phyloP scores from a whole-genome alignment of 2,113 vertebrate genomes.

The Mionectes macconnelli region DNA sequence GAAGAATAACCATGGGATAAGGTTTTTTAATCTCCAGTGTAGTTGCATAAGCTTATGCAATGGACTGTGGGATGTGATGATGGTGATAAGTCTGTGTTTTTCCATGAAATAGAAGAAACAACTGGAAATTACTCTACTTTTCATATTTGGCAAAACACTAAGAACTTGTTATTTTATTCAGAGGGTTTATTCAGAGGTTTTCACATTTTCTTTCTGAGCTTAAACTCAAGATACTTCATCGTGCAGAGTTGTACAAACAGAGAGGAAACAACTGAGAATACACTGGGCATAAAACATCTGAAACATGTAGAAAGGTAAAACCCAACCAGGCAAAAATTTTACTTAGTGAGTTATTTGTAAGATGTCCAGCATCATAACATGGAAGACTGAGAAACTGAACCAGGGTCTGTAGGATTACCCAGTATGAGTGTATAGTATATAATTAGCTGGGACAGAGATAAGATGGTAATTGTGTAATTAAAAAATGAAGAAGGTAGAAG shows the following conservation, averaged over 20 bases:
- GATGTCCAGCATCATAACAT: not conserved
- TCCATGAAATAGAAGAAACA: not conserved
- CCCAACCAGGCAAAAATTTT: not conserved
- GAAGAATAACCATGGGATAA: not conserved
- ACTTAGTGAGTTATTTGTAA: not conserved
- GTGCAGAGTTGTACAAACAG: not conserved
- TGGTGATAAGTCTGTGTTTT: not conserved
- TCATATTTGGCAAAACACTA: not conserved
- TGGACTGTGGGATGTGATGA: not conserved
- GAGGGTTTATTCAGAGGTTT: not conserved
- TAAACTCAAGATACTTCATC: not conserved
- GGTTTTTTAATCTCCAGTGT: not conserved
- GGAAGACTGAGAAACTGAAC: not conserved
- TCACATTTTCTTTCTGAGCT: not conserved
- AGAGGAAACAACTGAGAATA: not conserved
- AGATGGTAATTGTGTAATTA: not conserved
- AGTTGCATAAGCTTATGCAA: not conserved
- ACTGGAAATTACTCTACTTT: not conserved
- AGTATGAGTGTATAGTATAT: not conserved
- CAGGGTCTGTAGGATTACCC: not conserved
- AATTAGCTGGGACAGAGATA: not conserved
- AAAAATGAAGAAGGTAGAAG: not conserved
- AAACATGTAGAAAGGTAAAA: not conserved
- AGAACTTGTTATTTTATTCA: not conserved
- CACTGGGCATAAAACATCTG: not conserved